These are phyloP conservation scores for Drosophila nasuta DNA, from an alignment of 1,140 invertebrate species.

Conservation along the genomic window DNA sequence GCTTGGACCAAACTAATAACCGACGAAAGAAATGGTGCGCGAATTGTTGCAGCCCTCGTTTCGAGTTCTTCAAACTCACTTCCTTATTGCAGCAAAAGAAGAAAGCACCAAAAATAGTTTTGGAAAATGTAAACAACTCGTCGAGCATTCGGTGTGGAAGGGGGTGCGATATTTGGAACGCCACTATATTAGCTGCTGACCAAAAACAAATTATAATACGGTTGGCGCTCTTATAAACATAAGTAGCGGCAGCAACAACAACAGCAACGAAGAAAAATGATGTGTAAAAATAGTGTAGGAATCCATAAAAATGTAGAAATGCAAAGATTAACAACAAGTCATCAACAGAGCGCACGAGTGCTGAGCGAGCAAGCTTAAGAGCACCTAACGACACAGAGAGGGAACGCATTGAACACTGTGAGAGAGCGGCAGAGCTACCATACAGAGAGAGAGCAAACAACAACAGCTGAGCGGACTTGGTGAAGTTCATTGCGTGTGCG, in stretches of 20 bases:
- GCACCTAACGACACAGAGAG: neutral
- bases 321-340: conserved; percentile 65
- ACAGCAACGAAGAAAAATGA: conserved; percentile 32
- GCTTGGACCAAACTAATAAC: conserved; percentile 24
- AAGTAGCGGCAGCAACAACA: conserved; percentile 39
- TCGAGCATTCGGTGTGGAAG: neutral
- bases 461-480: conserved; percentile 36
- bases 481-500: conserved; percentile 45
- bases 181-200: conserved; percentile 31
- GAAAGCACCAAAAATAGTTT: conserved; percentile 45
- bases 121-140: conserved; percentile 42
- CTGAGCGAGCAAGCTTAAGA: conserved; percentile 3
- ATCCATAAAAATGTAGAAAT: conserved; percentile 77
- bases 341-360: conserved; percentile 47
- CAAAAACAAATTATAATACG: conserved; percentile 50
- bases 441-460: conserved; percentile 3
- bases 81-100: conserved; percentile 36
- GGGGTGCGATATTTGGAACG: conserved; percentile 36
- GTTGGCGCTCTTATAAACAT: conserved; percentile 43
- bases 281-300: conserved; percentile 76
- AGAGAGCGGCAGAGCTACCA: neutral
- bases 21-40: conserved; percentile 19
- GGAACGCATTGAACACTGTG: neutral
- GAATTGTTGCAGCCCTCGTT: conserved; percentile 2
- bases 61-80: conserved; percentile 22